Base-by-base conservation (phyloP, 1,140 invertebrate genomes). In the Caenorhabditis tropicalis region DNA sequence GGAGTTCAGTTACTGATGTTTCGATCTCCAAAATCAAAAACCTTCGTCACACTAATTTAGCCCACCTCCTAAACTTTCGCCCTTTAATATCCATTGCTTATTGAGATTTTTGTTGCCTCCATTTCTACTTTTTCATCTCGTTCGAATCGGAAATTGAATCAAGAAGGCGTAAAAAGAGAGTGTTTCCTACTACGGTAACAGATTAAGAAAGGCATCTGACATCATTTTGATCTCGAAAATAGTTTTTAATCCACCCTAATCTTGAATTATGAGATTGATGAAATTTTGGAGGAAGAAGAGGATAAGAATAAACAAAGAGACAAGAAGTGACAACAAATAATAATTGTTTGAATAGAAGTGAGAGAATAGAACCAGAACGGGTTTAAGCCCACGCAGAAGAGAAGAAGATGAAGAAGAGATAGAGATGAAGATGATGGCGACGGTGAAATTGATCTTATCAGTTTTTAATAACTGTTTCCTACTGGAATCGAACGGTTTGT, bases 391-490 rank as follows among this genome's bases (percentile, higher is more conserved):
- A 56, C 27, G 53, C 21, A 56, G 53, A 65, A 21, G 24, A 33
- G 24, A 19, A 7, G 1, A 15, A 65, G 31, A 33, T 15, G 21
- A 29, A 27, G 29, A 24, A 33, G 29, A 36, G 31, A 65, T 65
- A 65, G 31, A 65, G 5, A 15, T 12, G 19, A 21, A 24, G 5
- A 29, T 56, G 58, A n/a, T n/a, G n/a, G n/a, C n/a, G n/a, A n/a
- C n/a, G 24, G 58, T 65, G 58, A 65, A n/a, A n/a, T n/a, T 58
- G 53, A 58, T 58, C 53, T 58, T 58, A 58, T 58, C 53, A 31
- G 16, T 51, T 21, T 53, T 58, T 58, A 21, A 58, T 29, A n/a
- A n/a, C n/a, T n/a, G n/a, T n/a, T n/a, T n/a, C n/a, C n/a, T n/a
- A n/a, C n/a, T n/a, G n/a, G n/a, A n/a, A n/a, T n/a, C n/a, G n/a